These are phyloP conservation scores for Glaucidium brasilianum DNA, from an alignment of 2,113 vertebrate genomes.

Conservation along the genomic window DNA sequence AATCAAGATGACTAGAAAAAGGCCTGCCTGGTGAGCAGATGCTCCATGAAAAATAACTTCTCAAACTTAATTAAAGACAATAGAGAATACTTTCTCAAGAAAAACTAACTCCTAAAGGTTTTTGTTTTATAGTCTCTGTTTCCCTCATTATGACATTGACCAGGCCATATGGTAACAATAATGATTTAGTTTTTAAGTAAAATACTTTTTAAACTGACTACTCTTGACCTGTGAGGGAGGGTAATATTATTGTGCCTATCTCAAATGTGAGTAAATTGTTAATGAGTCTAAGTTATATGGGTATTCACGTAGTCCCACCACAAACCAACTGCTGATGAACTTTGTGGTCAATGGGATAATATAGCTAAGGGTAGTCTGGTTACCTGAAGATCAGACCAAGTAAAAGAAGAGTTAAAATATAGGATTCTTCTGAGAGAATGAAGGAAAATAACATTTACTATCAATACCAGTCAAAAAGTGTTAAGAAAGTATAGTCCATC, in stretches of 20 bases:
- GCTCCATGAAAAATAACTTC: not conserved
- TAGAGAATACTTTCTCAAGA: not conserved
- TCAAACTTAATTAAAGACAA: slow-evolving; percentile 49
- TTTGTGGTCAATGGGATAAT: not conserved
- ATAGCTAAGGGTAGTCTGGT: not conserved
- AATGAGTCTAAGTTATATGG: not conserved
- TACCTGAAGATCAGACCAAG: not conserved
- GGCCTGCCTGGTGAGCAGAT: not conserved
- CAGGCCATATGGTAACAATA: not conserved
- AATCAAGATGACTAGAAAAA: not conserved
- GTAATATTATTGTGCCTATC: not conserved
- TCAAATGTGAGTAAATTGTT: not conserved
- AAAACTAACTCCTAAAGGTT: not conserved
- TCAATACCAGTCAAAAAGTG: not conserved
- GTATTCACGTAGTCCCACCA: not conserved
- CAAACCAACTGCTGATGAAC: not conserved
- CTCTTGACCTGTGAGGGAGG: not conserved
- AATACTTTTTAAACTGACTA: not conserved
- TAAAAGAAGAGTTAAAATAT: not conserved
- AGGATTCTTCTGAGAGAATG: not conserved
- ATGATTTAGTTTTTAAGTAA: not conserved
- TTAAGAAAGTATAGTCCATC: not conserved
- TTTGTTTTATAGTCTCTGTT: not conserved
- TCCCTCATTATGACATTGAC: slow-evolving; percentile 13
- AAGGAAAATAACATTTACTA: not conserved